A percentile compares a stretch with the other conserved stretches of the same genome.
Conservation (phyloP, 2,113 vertebrate genomes). For the Melanostigma gelatinosum region DNA sequence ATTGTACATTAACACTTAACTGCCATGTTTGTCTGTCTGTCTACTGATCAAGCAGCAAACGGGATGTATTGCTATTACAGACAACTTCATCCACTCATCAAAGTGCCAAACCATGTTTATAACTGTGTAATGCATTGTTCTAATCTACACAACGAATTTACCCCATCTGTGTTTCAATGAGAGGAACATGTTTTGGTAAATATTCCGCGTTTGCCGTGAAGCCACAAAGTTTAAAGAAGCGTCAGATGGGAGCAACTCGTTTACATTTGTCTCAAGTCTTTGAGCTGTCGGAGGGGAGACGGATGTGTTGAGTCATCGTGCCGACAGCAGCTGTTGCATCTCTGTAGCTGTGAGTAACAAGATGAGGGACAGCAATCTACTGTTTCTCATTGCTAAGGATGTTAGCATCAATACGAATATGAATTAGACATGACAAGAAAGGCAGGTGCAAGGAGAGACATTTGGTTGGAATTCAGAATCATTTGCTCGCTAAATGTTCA, state of each 20-base stretch:
- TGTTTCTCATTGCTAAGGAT: neutral
- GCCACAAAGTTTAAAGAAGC: neutral
- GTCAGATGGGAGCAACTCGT: neutral
- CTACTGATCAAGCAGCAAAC: neutral
- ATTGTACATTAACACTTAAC: neutral
- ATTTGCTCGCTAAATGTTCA: neutral
- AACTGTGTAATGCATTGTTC: neutral
- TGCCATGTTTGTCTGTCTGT: neutral
- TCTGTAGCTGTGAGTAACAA: conserved; percentile 49
- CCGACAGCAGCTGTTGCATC: conserved; percentile 49
- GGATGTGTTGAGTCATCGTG: conserved; percentile 14
- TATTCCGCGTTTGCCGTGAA: accelerated
- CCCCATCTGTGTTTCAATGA: neutral
- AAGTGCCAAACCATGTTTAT: neutral
- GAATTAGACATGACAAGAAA: conserved; percentile 26
- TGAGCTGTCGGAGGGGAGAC: conserved; percentile 11
- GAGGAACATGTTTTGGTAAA: neutral
- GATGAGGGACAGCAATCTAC: conserved; percentile 35
- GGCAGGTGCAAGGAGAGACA: neutral
- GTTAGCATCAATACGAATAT: conserved; percentile 14
- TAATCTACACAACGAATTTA: neutral
- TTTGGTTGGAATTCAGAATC: neutral
- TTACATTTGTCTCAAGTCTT: conserved; percentile 24
- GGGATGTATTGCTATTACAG: neutral
- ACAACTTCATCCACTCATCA: neutral